Evolutionary conservation across 2,113 vertebrate genomes (phyloP).

Genomic region (Salvelinus sp.): DNA sequence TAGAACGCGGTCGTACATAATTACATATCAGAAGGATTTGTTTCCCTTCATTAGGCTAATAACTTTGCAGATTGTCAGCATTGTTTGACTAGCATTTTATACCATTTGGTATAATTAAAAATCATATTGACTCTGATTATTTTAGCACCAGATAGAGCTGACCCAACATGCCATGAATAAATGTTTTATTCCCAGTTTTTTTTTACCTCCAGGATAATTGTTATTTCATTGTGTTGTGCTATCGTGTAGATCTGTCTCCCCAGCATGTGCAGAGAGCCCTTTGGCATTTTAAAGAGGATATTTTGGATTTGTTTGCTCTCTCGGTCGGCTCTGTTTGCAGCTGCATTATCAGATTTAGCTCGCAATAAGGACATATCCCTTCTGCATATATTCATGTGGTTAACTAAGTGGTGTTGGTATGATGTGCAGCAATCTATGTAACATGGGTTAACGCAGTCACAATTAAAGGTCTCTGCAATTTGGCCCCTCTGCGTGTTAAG

Average conservation of each 20-base stretch:
- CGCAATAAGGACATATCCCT: constrained; percentile 68
- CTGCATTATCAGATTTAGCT: constrained; percentile 73
- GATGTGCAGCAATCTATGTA: too few relatives aligned
- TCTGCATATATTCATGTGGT: constrained; percentile 69
- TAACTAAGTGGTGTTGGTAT: constrained; percentile 53
- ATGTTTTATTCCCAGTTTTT: constrained; percentile 59
- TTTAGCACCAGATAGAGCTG: constrained; percentile 63
- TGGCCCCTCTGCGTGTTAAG: constrained; percentile 33
- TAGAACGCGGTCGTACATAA: constrained; percentile 45
- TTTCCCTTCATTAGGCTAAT: constrained; percentile 37
- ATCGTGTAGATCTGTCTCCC: constrained; percentile 43
- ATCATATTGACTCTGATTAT: constrained; percentile 72
- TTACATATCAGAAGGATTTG: constrained; percentile 39
- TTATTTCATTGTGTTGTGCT: constrained; percentile 56
- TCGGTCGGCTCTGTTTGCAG: constrained; percentile 67
- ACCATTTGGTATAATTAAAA: constrained; percentile 67
- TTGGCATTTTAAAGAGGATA: constrained; percentile 58
- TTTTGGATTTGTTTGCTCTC: constrained; percentile 63
- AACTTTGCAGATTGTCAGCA: background rate
- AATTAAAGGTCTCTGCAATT: constrained; percentile 23
- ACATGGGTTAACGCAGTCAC: constrained; percentile 16
- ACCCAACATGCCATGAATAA: constrained; percentile 71
- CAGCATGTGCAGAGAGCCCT: constrained; percentile 36
- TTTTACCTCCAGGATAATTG: constrained; percentile 53
- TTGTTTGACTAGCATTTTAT: constrained; percentile 64